These are phyloP conservation scores for Ormyrus rosae DNA, from an alignment of 2,888 invertebrate genomes.

Conservation along the genomic window DNA sequence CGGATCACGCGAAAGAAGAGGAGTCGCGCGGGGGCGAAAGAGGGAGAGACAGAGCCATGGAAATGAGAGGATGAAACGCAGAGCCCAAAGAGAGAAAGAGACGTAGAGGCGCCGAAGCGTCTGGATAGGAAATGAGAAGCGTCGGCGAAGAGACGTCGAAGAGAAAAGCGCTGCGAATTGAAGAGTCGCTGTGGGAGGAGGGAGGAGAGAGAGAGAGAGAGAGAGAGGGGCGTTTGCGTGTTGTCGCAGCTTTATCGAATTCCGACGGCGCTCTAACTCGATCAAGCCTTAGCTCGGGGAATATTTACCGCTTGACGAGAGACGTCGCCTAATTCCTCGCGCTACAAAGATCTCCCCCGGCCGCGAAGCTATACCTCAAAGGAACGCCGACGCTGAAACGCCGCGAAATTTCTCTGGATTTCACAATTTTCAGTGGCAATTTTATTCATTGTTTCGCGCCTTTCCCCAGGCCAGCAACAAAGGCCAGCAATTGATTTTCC, in stretches of 20 bases:
- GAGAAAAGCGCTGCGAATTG: constrained; percentile 44
- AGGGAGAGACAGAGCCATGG: constrained; percentile 26
- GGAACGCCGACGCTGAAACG: too few relatives aligned
- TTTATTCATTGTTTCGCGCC: too few relatives aligned
- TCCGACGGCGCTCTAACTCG: constrained; percentile 62
- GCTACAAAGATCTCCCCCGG: constrained; percentile 1
- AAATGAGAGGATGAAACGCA: constrained; percentile 59
- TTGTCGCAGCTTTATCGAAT: constrained; percentile 66
- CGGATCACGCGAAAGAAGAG: background rate
- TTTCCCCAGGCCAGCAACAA: too few relatives aligned
- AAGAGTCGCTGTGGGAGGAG: background rate
- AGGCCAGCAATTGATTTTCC: too few relatives aligned
- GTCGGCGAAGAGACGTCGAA: background rate
- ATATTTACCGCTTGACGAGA: constrained; percentile 60
- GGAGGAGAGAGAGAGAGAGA: background rate
- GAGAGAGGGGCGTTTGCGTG: constrained; percentile 44
- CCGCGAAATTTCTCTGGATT: too few relatives aligned
- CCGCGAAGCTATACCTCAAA: background rate
- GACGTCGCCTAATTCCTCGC: constrained; percentile 40
- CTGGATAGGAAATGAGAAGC: constrained; percentile 54
- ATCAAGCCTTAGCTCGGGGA: constrained; percentile 61
- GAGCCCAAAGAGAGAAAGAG: constrained; percentile 18
- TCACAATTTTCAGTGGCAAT: too few relatives aligned
- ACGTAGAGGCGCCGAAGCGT: constrained; percentile 50
- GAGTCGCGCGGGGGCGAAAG: background rate